Evolutionary conservation across 1,140 invertebrate genomes (phyloP).

Genomic region (Musca domestica): DNA sequence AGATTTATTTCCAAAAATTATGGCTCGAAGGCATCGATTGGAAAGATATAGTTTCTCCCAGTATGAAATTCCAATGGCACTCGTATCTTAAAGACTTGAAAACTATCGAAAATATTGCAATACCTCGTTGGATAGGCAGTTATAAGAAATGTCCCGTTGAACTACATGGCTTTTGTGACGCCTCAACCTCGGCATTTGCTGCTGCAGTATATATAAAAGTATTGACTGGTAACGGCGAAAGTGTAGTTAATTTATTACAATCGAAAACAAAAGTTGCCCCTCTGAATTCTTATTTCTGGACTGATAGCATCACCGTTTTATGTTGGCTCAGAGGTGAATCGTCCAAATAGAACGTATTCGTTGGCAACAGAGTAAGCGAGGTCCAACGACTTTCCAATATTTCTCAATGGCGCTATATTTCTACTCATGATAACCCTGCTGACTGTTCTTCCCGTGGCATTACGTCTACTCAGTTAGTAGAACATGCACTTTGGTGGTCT

Average conservation of each 20-base stretch:
- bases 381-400: background rate
- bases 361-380: constrained; percentile 5
- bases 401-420: constrained; percentile 40
- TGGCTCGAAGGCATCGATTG: constrained; percentile 3
- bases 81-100: no score
- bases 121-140: no score
- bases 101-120: no score
- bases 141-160: no score
- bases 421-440: constrained; percentile 42
- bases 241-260: background rate
- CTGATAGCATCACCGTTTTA: background rate
- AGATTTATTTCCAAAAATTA: constrained; percentile 49
- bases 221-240: background rate
- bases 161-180: no score
- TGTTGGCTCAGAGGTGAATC: background rate
- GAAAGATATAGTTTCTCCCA: constrained; percentile 10
- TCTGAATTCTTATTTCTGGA: background rate
- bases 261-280: constrained; percentile 14
- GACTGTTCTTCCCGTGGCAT: constrained; percentile 28
- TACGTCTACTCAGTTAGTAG: constrained; percentile 21
- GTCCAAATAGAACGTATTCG: background rate
- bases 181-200: no score
- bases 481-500: constrained; percentile 30
- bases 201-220: no score
- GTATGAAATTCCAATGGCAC: background rate